These are phyloP conservation scores for Globicephala melas DNA, from an alignment of 2,113 vertebrate species.

Conservation along the genomic window DNA sequence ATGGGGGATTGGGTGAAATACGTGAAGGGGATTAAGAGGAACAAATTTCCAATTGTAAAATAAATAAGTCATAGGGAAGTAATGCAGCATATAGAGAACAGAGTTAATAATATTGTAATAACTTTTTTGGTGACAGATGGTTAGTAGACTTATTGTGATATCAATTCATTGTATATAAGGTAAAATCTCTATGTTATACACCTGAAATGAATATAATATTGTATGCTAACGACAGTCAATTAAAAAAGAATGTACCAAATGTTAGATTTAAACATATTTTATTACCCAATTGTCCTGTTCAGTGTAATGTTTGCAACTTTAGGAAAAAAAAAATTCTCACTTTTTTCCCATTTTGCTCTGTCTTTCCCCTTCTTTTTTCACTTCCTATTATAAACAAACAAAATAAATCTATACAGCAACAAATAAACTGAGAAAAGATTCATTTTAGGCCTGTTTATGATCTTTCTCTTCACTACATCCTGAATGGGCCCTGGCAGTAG, in stretches of 20 bases:
- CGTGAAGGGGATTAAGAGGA: neutral
- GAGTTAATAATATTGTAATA: neutral
- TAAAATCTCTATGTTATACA: neutral
- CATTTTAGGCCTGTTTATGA: fast-evolving
- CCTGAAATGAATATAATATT: neutral
- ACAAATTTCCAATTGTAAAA: neutral
- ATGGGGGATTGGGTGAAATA: neutral
- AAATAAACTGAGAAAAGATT: neutral
- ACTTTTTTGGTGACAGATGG: neutral
- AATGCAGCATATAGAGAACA: neutral
- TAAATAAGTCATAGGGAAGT: neutral
- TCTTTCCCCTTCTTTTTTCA: neutral
- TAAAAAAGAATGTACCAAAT: neutral
- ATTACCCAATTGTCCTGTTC: neutral
- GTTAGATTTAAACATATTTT: neutral
- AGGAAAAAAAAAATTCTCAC: neutral
- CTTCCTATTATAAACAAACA: neutral
- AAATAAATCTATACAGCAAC: neutral
- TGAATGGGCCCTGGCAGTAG: neutral
- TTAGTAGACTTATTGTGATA: neutral
- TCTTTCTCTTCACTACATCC: neutral
- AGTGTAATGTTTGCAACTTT: neutral
- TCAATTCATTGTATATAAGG: neutral
- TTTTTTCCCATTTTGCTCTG: neutral
- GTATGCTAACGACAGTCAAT: neutral